A percentile compares a stretch with the other conserved stretches of the same genome.
phyloP scores from a whole-genome alignment of 2,113 vertebrate species.

The Pongo pygmaeus region DNA sequence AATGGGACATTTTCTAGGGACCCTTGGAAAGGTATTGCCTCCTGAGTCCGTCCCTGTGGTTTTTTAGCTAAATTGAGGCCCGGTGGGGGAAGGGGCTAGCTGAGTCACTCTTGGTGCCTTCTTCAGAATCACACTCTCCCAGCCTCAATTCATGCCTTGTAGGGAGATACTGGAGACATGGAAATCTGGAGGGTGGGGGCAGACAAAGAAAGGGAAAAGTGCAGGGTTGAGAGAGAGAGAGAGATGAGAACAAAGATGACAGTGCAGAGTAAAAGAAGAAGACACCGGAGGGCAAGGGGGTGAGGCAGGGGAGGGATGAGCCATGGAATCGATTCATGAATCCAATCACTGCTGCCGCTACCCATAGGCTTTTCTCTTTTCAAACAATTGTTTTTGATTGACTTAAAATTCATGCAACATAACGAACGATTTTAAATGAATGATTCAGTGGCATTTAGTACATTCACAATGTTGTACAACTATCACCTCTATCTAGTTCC shows the following conservation, averaged over 20 bases:
- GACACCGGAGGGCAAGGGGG: neutral
- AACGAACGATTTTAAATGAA: neutral
- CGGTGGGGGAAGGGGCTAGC: neutral
- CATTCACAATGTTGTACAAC: neutral
- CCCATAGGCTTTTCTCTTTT: neutral
- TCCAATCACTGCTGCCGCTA: neutral
- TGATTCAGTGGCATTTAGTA: neutral
- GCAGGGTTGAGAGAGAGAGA: neutral
- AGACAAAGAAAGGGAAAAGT: neutral
- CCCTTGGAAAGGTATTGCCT: neutral
- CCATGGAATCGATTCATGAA: neutral
- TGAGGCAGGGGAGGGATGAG: neutral
- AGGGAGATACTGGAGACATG: accelerated
- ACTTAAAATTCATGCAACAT: neutral
- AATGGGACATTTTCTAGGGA: neutral
- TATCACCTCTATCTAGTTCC: neutral
- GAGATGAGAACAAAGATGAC: neutral
- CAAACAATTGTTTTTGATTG: neutral
- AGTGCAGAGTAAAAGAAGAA: neutral
- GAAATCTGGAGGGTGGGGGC: too few relatives aligned
- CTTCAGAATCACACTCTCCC: neutral
- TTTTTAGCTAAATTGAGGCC: neutral
- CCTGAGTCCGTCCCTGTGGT: neutral
- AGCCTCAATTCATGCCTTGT: accelerated
- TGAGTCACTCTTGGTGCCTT: too few relatives aligned